These are phyloP conservation scores for Pygocentrus nattereri DNA, from an alignment of 2,797 vertebrate species.

Conservation along the genomic window DNA sequence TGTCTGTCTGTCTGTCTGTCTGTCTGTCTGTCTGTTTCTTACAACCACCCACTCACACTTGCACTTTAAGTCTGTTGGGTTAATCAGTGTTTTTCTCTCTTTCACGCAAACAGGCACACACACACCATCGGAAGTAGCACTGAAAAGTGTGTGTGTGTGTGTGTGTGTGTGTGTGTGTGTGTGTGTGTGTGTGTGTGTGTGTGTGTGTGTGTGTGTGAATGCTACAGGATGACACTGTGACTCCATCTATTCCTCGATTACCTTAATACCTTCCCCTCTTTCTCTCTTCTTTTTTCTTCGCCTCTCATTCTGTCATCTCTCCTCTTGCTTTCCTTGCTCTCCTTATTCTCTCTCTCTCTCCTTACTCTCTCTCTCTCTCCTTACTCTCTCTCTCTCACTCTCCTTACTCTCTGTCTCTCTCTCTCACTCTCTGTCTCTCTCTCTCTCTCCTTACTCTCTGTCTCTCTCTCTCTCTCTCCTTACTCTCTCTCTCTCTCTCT, in stretches of 20 bases:
- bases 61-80: slow-evolving; percentile 25
- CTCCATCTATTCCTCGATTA: neutral
- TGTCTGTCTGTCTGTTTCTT: neutral
- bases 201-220: neutral
- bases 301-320: slow-evolving; percentile 46
- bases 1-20: too few species aligned
- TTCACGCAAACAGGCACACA: slow-evolving; percentile 48
- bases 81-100: slow-evolving; percentile 37
- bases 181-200: neutral
- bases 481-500: slow-evolving; percentile 41
- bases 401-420: slow-evolving; percentile 46
- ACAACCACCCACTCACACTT: slow-evolving; percentile 55
- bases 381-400: slow-evolving; percentile 65
- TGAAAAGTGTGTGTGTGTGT: slow-evolving; percentile 40
- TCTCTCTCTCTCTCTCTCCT: slow-evolving; percentile 62
- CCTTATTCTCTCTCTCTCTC: slow-evolving; percentile 64
- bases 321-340: slow-evolving; percentile 49
- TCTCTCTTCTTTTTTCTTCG: slow-evolving; percentile 61
- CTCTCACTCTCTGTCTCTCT: slow-evolving; percentile 64
- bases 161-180: neutral
- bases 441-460: slow-evolving; percentile 56
- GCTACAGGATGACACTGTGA: slow-evolving; percentile 5
- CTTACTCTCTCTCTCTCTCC: slow-evolving; percentile 53
- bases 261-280: neutral
- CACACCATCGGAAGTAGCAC: slow-evolving; percentile 26